Conservation (phyloP, 2,888 invertebrate species). For the Protodeltote pygarga region DNA sequence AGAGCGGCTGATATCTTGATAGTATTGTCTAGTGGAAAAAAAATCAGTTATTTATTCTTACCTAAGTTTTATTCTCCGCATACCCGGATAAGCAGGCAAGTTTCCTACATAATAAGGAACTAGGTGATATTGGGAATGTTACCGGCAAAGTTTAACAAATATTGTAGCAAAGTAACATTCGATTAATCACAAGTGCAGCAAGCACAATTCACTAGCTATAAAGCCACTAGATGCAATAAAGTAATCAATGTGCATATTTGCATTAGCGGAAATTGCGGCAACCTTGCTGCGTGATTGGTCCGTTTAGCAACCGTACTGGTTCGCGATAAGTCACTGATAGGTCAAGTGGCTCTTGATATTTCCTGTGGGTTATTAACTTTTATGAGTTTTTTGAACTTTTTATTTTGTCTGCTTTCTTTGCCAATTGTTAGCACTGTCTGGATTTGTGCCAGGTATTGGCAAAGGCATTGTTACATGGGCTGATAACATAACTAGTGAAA, state of each 20-base stretch:
- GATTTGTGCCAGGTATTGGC: too few relatives aligned
- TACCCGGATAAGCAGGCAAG: too few relatives aligned
- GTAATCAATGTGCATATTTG: constrained; percentile 46
- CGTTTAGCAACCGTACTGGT: constrained; percentile 30
- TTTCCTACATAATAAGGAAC: too few relatives aligned
- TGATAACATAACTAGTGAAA: too few relatives aligned
- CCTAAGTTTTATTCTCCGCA: too few relatives aligned
- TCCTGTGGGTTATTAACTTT: constrained; percentile 27
- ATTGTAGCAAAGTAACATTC: not conserved
- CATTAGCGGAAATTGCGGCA: constrained; percentile 54
- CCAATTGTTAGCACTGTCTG: too few relatives aligned
- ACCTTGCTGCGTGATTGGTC: constrained; percentile 48
- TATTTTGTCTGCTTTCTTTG: not conserved
- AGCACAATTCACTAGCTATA: constrained; percentile 9
- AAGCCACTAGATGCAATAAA: constrained; percentile 31
- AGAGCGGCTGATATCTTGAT: too few relatives aligned
- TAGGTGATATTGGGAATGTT: too few relatives aligned
- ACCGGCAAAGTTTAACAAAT: not conserved
- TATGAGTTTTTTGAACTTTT: constrained; percentile 4
- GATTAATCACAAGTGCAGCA: constrained; percentile 6
- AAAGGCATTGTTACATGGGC: too few relatives aligned
- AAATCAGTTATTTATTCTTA: too few relatives aligned
- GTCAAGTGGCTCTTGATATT: constrained; percentile 40
- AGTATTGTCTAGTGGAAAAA: too few relatives aligned
- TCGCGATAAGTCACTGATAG: constrained; percentile 40